phyloP scores from a whole-genome alignment of 2,888 invertebrate genomes.

The Quadroppia sp. region DNA sequence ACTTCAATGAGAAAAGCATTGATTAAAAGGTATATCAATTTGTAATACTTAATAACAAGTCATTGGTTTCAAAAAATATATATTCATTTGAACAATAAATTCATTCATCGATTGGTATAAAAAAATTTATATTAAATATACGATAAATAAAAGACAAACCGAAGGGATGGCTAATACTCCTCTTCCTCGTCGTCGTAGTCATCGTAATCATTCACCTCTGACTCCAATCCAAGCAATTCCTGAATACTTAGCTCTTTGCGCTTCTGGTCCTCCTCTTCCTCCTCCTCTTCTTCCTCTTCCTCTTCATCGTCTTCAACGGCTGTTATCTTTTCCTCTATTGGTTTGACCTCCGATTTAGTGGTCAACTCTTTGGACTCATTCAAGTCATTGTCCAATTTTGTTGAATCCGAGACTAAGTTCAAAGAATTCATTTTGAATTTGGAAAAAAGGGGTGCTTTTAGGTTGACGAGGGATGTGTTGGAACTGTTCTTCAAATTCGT shows the following conservation, averaged over 20 bases:
- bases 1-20: no score
- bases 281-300: slow-evolving; percentile 33
- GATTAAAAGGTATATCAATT: no score
- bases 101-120: background rate
- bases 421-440: slow-evolving; percentile 18
- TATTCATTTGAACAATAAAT: no score
- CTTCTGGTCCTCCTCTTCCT: slow-evolving; percentile 16
- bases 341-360: no score
- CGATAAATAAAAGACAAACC: background rate
- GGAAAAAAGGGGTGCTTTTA: slow-evolving; percentile 1
- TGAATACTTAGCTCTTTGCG: slow-evolving; percentile 23
- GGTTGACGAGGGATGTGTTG: slow-evolving; percentile 13
- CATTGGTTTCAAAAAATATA: no score
- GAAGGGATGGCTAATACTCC: no score
- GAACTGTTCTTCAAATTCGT: slow-evolving; percentile 4
- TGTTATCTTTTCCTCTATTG: background rate
- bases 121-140: background rate
- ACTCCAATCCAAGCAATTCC: background rate
- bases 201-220: slow-evolving; percentile 26
- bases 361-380: background rate
- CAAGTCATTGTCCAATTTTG: background rate
- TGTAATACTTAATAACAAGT: no score
- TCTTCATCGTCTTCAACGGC: slow-evolving; percentile 31
- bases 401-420: background rate
- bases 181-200: slow-evolving; percentile 33